A percentile compares a stretch with the other conserved stretches of the same genome.
phyloP scores from a whole-genome alignment of 1,140 invertebrate genomes.

The Papilio helenus region DNA sequence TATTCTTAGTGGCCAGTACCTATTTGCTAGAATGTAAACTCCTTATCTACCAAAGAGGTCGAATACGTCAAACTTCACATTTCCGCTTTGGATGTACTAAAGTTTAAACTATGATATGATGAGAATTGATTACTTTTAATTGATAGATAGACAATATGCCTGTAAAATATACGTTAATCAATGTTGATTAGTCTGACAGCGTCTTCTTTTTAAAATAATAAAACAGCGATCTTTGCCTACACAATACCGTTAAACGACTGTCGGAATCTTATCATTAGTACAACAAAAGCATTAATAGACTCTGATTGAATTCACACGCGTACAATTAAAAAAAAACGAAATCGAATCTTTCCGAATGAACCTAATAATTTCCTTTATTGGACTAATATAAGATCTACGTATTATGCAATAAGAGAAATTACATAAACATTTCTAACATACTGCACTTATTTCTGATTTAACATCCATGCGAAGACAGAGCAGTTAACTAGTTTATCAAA shows the following conservation, averaged over 20 bases:
- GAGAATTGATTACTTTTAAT: conserved; percentile 22
- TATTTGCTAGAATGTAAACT: neutral
- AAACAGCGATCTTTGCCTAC: neutral
- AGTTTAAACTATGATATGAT: neutral
- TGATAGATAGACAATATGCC: neutral
- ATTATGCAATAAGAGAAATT: too few relatives aligned
- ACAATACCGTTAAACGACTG: conserved; percentile 19
- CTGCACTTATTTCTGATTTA: neutral
- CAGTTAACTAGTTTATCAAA: neutral
- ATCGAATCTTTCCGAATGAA: too few relatives aligned
- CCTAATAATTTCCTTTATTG: neutral
- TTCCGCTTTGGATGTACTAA: neutral
- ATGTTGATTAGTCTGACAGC: conserved; percentile 14
- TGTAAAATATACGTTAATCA: conserved; percentile 6
- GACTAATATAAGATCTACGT: neutral
- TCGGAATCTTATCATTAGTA: conserved; percentile 2
- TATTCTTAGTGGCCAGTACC: neutral
- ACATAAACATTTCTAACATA: neutral
- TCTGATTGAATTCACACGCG: neutral
- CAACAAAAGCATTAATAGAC: conserved; percentile 3
- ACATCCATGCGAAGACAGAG: neutral
- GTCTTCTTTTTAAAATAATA: conserved; percentile 1
- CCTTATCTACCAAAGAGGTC: neutral
- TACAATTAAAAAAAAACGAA: neutral
- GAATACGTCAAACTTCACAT: neutral